A percentile compares a stretch with the other conserved stretches of the same genome.
Evolutionary conservation across 2,888 invertebrate species (phyloP).

Genomic region (Eupsilia transversa): DNA sequence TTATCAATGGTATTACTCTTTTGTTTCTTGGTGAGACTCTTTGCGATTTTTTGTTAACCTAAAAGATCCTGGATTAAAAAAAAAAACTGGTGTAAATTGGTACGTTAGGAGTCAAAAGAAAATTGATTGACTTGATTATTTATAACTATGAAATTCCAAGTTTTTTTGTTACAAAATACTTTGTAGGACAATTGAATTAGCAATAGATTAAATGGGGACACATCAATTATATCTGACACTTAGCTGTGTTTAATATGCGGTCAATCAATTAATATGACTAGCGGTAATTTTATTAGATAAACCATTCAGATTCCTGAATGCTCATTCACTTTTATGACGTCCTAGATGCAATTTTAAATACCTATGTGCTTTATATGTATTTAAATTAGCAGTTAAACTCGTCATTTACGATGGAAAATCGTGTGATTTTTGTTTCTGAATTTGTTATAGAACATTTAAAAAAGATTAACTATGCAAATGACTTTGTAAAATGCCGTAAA

Average conservation of each 20-base stretch:
- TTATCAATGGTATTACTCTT: background rate
- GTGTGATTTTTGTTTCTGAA: conserved; percentile 33
- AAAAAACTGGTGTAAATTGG: background rate
- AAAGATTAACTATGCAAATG: conserved; percentile 47
- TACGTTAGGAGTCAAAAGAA: background rate
- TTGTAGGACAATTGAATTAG: background rate
- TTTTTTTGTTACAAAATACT: too few relatives aligned
- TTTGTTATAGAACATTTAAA: conserved; percentile 10
- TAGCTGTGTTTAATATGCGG: conserved; percentile 23
- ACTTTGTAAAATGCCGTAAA: conserved; percentile 46
- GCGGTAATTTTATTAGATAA: conserved; percentile 21
- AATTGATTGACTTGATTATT: background rate
- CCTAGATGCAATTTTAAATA: conserved; percentile 24
- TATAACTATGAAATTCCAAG: background rate
- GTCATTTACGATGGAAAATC: conserved; percentile 14
- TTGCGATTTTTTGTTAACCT: background rate
- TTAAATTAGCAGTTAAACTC: conserved; percentile 34
- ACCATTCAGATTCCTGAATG: conserved; percentile 24
- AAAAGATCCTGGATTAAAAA: background rate
- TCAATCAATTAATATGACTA: conserved; percentile 39
- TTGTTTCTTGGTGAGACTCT: background rate
- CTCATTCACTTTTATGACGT: conserved; percentile 27
- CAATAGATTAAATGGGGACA: conserved; percentile 10
- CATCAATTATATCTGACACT: conserved; percentile 7
- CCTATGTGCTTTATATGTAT: conserved; percentile 26